Evolutionary conservation across 1,140 invertebrate species (phyloP), one percentile per base, ranked within the genome.

Genomic region (Achatina immaculata): DNA sequence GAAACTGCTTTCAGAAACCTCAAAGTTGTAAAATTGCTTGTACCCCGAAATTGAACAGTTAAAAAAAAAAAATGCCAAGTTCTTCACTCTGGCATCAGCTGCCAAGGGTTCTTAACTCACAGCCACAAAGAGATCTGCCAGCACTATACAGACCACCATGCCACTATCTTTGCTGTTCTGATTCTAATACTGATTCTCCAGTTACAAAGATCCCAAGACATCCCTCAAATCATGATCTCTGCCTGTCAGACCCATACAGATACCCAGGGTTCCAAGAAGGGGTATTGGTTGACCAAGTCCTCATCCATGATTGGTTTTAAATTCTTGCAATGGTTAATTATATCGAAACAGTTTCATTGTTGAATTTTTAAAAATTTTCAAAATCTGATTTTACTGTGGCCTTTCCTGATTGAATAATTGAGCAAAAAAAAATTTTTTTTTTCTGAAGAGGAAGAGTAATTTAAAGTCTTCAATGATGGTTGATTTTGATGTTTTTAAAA

Each of bases 351-450:
- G n/a, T n/a, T n/a, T n/a, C n/a, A n/a, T n/a, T n/a, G n/a, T n/a
- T n/a, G n/a, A n/a, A n/a, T n/a, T n/a, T n/a, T n/a, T n/a, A n/a
- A n/a, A n/a, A n/a, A n/a, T n/a, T n/a, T n/a, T n/a, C n/a, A n/a
- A n/a, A n/a, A n/a, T n/a, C 11, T 62, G 28, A 62, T 31, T 62
- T 62, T 62, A 62, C 6, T 62, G 58, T 62, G 58, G 58, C 58
- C 58, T 62, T 62, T 31, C 31, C 58, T 62, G 6, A 3, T 55
- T n/a, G n/a, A n/a, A n/a, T n/a, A n/a, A n/a, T n/a, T n/a, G n/a
- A n/a, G n/a, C n/a, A n/a, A n/a, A n/a, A n/a, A n/a, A n/a, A n/a
- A n/a, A n/a, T n/a, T n/a, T n/a, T n/a, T n/a, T n/a, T n/a, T n/a
- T n/a, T n/a, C n/a, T n/a, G 58, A 19, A 31, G 4, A 19, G 31